Base-by-base conservation (phyloP, 2,113 vertebrate genomes). In the Daubentonia madagascariensis region DNA sequence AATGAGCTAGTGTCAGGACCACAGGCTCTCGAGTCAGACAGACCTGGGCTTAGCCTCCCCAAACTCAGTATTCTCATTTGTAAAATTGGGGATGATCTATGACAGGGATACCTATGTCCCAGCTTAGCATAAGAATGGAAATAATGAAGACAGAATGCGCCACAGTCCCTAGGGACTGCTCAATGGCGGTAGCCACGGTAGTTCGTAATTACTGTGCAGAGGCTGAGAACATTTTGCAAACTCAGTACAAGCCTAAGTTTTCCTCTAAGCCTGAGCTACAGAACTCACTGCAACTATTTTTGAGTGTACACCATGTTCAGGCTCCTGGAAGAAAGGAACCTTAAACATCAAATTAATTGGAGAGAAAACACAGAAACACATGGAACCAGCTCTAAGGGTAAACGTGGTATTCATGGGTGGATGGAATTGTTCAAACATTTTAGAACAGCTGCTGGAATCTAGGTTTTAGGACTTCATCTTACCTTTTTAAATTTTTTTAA, bases 381-480 rank as follows among this genome's bases (percentile, higher is more conserved):
- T 1, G n/a, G 63, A 18, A 52, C 70, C n/a, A 6, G 40, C 22
- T 50, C 48, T 48, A 43, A 65, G 35, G 22, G 10, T 20, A 22
- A 80, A 30, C 61, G 9, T 22, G n/a, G 72, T 22, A 14, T 57
- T 40, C 54, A 25, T 1, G 3, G 83, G 45, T 76, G 32, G 45
- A n/a, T 76, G 52, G 59, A 67, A 63, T 37, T 68, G 45, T 85
- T 93, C 72, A 45, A 84, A 83, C 73, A 50, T 88, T 97, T 63
- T 13, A 83, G 72, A 81, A 68, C 43, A 93, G 72, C n/a, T 40
- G 40, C 54, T 83, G 63, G 54, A 89, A 86, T 88, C 76, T 75
- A 43, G n/a, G 72, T 95, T 84, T 92, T 28, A 88, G 85, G 76
- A 54, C 43, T 85, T 85, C 80, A 70, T 84, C 79, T 83, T 95